Base-by-base conservation (phyloP, 2,113 vertebrate species). In the Myiopsitta monachus region DNA sequence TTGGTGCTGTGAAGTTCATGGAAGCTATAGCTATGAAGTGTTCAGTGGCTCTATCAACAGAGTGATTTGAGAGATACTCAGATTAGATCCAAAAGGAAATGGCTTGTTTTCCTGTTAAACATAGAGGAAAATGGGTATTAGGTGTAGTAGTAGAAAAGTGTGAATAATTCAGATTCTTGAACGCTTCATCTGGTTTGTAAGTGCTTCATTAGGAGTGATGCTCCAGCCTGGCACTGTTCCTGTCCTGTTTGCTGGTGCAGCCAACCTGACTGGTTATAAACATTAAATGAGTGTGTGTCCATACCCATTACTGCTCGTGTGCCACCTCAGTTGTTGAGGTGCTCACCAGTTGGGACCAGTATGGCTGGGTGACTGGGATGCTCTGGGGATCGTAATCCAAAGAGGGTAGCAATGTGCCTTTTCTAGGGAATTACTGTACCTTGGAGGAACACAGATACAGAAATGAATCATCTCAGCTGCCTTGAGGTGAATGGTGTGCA, bases 291-390 rank as follows among this genome's bases (percentile, higher is more conserved):
- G 8, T 27, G 17, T 17, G 8, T 31, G 30, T 67, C 39, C 16
- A 9, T 59, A 59, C 46, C 31, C 7, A 11, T 38, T 49, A 43
- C 54, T 72, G 51, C 57, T 51, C 0, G 0, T 22, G n/a, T 61
- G 39, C 26, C 41, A 49, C 17, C 8, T 47, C 30, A 18, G n/a
- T 43, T 62, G 46, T 63, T 21, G 31, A 30, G 0, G 0, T 57
- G 27, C 11, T 51, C 9, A 33, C 26, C 11, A 13, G 24, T 14
- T 18, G n/a, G 22, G 28, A 44, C 0, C 1, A 5, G 12, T 51
- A 14, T 0, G 2, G 41, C 47, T 1, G 2, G 7, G 23, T 44
- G 28, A 44, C 13, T n/a, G 27, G 54, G 47, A 23, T 63, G 33
- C 33, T 69, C 33, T 69, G 33, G 26, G 27, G 13, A 44, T 49